Percentiles rank a stretch among this genome's conserved stretches.
Evolutionary conservation across 1,140 invertebrate species (phyloP).

Genomic region (Plodia interpunctella): DNA sequence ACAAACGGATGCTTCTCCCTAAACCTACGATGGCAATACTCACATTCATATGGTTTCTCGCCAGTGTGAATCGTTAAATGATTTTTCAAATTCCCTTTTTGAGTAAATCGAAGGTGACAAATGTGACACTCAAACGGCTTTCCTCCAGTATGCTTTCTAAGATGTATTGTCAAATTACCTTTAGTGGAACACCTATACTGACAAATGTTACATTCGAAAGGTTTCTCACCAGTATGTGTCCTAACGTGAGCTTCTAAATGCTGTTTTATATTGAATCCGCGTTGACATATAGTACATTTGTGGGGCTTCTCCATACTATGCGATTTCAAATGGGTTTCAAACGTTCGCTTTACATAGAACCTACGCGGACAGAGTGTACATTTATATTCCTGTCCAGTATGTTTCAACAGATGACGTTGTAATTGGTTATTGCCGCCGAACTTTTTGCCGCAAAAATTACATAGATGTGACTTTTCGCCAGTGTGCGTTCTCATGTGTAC

Average conservation of each 20-base stretch:
- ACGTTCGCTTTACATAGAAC: slow-evolving; percentile 68
- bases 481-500: background rate
- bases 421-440: background rate
- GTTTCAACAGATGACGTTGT: background rate
- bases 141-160: background rate
- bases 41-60: slow-evolving; percentile 24
- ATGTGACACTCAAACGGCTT: slow-evolving; percentile 6
- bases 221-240: slow-evolving; percentile 3
- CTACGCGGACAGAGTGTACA: slow-evolving; percentile 76
- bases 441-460: background rate
- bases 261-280: background rate
- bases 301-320: slow-evolving; percentile 21
- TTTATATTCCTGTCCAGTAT: slow-evolving; percentile 17
- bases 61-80: background rate
- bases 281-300: slow-evolving; percentile 1
- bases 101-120: slow-evolving; percentile 1
- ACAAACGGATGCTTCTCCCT: background rate
- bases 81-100: slow-evolving; percentile 6
- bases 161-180: background rate
- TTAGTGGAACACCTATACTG: slow-evolving; percentile 2
- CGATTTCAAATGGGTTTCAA: slow-evolving; percentile 45
- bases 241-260: background rate
- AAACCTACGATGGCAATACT: slow-evolving; percentile 37
- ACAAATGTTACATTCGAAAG: slow-evolving; percentile 5
- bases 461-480: background rate